Evolutionary conservation across 2,113 vertebrate species (phyloP).

Genomic region (Indri indri): DNA sequence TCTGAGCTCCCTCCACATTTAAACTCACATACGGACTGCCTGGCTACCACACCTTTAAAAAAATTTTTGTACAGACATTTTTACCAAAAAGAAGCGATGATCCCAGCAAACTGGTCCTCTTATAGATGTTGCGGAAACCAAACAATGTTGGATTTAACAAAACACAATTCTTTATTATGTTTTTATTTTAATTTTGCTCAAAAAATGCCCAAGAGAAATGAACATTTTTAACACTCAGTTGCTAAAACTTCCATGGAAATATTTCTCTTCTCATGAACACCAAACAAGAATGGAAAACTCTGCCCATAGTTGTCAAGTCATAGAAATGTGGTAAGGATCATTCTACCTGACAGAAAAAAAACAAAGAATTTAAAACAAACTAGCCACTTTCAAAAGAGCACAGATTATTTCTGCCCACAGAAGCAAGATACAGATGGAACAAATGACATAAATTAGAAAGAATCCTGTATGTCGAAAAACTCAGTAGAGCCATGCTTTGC

Average conservation of each 20-base stretch:
- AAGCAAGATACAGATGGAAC: background rate
- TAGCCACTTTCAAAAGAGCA: background rate
- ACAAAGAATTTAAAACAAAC: background rate
- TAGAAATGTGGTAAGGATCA: background rate
- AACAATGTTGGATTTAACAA: background rate
- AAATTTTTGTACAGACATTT: background rate
- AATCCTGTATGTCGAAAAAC: background rate
- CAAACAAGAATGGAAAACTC: background rate
- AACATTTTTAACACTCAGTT: background rate
- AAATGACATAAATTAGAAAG: background rate
- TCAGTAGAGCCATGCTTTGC: background rate
- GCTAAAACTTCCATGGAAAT: background rate
- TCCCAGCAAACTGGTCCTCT: background rate
- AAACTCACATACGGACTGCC: background rate
- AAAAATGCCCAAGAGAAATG: background rate
- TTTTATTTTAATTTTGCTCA: conserved; percentile 6
- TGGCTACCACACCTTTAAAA: background rate
- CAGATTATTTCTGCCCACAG: background rate
- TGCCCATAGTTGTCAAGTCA: background rate
- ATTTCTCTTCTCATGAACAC: background rate
- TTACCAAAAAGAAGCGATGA: background rate
- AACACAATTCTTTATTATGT: background rate
- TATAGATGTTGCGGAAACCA: background rate
- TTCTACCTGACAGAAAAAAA: background rate
- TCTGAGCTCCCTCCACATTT: background rate